A percentile compares a stretch with the other conserved stretches of the same genome.
These are phyloP conservation scores for Julus scanicus DNA, from an alignment of 2,888 invertebrate species.

Conservation along the genomic window DNA sequence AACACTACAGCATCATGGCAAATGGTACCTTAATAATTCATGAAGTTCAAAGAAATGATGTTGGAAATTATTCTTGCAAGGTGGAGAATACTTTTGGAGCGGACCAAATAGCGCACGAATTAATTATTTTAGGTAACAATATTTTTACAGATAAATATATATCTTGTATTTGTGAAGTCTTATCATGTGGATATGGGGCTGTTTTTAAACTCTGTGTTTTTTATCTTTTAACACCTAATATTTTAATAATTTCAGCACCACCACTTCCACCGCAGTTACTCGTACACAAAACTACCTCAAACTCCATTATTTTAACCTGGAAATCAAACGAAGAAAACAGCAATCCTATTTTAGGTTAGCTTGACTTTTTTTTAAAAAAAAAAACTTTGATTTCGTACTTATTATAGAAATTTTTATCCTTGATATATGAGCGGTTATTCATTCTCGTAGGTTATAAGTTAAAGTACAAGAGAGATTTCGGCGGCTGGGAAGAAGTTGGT, in stretches of 20 bases:
- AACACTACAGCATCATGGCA: slow-evolving; percentile 39
- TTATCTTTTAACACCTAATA: not conserved
- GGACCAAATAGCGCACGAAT: slow-evolving; percentile 58
- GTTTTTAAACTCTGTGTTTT: no score
- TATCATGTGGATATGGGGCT: no score
- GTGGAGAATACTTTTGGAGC: slow-evolving; percentile 57
- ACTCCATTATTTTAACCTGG: slow-evolving; percentile 54
- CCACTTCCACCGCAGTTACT: slow-evolving; percentile 57
- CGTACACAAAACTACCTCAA: slow-evolving; percentile 54
- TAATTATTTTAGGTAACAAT: slow-evolving; percentile 56
- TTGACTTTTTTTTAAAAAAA: not conserved
- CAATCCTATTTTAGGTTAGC: slow-evolving; percentile 53
- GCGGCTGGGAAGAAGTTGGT: slow-evolving; percentile 58
- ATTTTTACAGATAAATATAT: not conserved
- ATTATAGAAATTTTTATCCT: not conserved
- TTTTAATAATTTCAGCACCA: slow-evolving; percentile 54
- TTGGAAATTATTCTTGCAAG: slow-evolving; percentile 56
- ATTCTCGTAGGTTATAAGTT: slow-evolving; percentile 54
- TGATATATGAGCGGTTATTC: not conserved
- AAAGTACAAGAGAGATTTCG: slow-evolving; percentile 58
- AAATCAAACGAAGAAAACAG: slow-evolving; percentile 52
- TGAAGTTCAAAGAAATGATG: slow-evolving; percentile 56
- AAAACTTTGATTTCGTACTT: no score
- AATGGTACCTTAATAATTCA: slow-evolving; percentile 57
- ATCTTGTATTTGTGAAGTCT: no score